A percentile compares a stretch with the other conserved stretches of the same genome.
Conservation (phyloP, 2,113 vertebrate genomes). For the Myotis davidii region DNA sequence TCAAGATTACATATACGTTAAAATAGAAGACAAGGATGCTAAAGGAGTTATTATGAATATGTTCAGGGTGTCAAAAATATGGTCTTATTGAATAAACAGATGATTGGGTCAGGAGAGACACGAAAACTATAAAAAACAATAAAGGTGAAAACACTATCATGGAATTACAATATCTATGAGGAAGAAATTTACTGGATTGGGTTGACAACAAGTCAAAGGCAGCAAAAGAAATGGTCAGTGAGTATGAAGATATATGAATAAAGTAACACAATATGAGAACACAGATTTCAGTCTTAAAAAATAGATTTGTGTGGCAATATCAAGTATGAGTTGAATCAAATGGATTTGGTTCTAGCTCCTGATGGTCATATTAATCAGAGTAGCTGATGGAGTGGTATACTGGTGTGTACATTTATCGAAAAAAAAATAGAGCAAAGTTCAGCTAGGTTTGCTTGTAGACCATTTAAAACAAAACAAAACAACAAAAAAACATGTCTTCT, state of each 20-base stretch:
- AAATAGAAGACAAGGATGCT: background rate
- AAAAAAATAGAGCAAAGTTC: background rate
- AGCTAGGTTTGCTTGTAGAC: background rate
- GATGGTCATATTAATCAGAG: background rate
- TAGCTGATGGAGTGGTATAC: background rate
- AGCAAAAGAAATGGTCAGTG: background rate
- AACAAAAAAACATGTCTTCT: background rate
- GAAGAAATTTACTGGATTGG: background rate
- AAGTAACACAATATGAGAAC: background rate
- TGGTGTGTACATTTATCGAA: background rate
- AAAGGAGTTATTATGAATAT: background rate
- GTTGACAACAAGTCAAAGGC: background rate
- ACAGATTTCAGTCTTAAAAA: background rate
- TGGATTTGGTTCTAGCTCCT: background rate
- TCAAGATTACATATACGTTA: background rate
- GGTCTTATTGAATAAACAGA: background rate
- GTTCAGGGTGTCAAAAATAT: background rate
- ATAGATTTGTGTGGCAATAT: background rate
- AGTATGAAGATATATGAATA: background rate
- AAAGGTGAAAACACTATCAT: background rate
- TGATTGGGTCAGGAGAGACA: background rate
- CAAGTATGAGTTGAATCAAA: background rate
- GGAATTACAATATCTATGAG: background rate
- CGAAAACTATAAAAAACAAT: background rate
- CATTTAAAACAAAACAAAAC: background rate